phyloP scores from a whole-genome alignment of 2,113 vertebrate species.

The Crotalus horridus region DNA sequence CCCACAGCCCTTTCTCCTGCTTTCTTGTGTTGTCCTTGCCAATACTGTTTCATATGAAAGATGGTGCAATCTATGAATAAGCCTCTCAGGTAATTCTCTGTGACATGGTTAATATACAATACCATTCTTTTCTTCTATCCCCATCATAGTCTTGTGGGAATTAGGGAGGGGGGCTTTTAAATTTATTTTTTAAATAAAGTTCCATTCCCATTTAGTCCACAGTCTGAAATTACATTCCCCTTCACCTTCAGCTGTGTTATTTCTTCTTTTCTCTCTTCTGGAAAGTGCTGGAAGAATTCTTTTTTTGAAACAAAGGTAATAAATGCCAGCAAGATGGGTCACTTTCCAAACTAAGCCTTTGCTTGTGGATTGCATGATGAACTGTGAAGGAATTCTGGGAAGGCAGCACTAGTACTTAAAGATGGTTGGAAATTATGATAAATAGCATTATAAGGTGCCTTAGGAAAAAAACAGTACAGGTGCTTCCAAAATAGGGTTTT shows the following conservation, averaged over 20 bases:
- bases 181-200: not conserved
- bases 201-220: too few relatives aligned
- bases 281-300: not conserved
- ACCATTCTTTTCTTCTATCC: not conserved
- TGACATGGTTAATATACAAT: not conserved
- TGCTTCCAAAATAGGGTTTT: not conserved
- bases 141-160: not conserved
- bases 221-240: not conserved
- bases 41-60: not conserved
- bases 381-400: not conserved
- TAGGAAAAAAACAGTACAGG: not conserved
- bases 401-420: not conserved
- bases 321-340: not conserved
- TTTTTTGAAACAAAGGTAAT: not conserved
- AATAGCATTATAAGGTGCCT: not conserved
- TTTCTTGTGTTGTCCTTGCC: not conserved
- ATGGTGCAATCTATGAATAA: not conserved
- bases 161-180: not conserved
- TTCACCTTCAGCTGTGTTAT: not conserved
- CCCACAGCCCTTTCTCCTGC: not conserved
- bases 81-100: not conserved
- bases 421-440: not conserved
- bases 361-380: not conserved
- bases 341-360: not conserved
- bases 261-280: not conserved